Base-by-base conservation (phyloP, 2,888 invertebrate genomes). In the Stenichneumon culpator region DNA sequence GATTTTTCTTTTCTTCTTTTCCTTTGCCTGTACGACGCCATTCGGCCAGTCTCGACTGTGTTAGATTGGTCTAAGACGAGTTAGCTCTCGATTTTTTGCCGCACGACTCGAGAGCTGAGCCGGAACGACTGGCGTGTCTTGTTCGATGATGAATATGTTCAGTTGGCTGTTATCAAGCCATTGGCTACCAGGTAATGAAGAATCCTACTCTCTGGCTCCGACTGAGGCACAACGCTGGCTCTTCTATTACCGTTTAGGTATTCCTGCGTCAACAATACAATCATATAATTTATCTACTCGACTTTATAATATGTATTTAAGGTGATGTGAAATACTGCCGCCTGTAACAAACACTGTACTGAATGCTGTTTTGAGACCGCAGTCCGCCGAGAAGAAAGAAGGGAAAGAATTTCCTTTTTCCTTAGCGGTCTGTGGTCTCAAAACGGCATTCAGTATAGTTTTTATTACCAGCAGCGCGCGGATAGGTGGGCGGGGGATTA, bases 141-240 rank as follows among this genome's bases (percentile, higher is more conserved):
- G 50, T 16, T 70, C 52, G 81, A 3, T 9, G 79, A 75, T 25
- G 57, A 52, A 67, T 74, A 79, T 74, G 78, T 88, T 92, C 89
- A 92, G 84, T 93, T 93, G 81, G 94, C 94, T 84, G 93, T 93
- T 84, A 95, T 95, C 95, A 95, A 95, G 83, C 95, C 95, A 90
- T 94, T 95, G 87, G 95, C 94, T 86, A 95, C 94, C 88, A 95
- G 93, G 90, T 95, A 95, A 90, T 95, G 95, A 88, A 95, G 94
- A 87, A 95, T 95, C 89, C 94, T 94, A 88, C 94, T 94, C 87
- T 95, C 94, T 87, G 95, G 95, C 91, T 95, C 95, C 88, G 95
- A 94, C 72, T 95, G 95, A 87, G 94, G 94, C 84, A 95, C 94
- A 81, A 93, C 89, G 70, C 88, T 90, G 70, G 93, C 90, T 92